A percentile compares a stretch with the other conserved stretches of the same genome.
Conservation (phyloP, 2,888 invertebrate species). For the Conus canariensis region DNA sequence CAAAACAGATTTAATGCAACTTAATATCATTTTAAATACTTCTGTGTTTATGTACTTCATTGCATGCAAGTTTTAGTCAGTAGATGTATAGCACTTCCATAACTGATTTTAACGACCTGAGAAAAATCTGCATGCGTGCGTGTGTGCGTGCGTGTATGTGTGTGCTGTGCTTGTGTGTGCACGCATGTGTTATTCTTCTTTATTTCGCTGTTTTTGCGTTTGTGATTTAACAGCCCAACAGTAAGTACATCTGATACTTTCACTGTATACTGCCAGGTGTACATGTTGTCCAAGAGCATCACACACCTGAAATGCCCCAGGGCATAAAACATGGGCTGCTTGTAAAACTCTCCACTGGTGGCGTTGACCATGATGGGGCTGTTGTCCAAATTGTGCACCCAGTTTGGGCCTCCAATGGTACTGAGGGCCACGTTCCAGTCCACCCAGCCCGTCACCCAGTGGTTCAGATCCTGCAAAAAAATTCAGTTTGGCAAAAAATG, state of each 20-base stretch:
- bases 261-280: too few species aligned
- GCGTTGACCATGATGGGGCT: conserved; percentile 86
- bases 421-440: conserved; percentile 94
- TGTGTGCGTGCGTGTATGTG: background rate
- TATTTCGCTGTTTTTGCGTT: background rate
- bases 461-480: conserved; percentile 83
- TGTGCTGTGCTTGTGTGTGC: background rate
- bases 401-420: conserved; percentile 89
- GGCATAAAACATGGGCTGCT: conserved; percentile 93
- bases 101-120: too few species aligned
- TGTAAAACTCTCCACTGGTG: conserved; percentile 87
- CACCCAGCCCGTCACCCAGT: conserved; percentile 90
- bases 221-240: too few species aligned
- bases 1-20: too few species aligned
- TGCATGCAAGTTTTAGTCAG: too few species aligned
- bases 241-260: too few species aligned
- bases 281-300: background rate
- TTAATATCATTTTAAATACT: too few species aligned
- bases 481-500: background rate
- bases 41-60: too few species aligned
- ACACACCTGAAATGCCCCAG: conserved; percentile 85
- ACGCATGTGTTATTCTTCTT: background rate
- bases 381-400: conserved; percentile 89
- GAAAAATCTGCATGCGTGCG: background rate
- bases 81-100: too few species aligned